Conservation (phyloP, 2,113 vertebrate species). For the Saguinus imperator region DNA sequence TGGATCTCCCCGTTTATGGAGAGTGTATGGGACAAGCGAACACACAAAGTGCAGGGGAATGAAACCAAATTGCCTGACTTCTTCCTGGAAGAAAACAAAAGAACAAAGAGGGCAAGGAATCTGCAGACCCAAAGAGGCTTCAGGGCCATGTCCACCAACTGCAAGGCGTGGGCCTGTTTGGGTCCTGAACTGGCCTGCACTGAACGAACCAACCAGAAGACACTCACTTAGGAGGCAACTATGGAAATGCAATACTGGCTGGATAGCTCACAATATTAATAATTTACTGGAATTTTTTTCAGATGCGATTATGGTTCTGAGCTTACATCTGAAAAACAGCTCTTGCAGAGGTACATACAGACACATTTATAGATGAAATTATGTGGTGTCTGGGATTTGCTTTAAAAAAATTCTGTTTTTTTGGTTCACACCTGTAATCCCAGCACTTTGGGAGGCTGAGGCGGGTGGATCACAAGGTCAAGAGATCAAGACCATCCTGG, state of each 20-base stretch:
- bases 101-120: rapidly evolving
- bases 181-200: neutral
- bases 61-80: neutral
- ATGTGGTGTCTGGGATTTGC: neutral
- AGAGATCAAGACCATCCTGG: too few species aligned
- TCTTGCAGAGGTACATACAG: neutral
- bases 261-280: neutral
- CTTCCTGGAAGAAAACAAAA: neutral
- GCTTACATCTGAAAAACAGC: neutral
- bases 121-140: too few species aligned
- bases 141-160: rapidly evolving
- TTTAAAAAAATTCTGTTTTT: neutral
- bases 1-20: neutral
- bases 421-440: neutral
- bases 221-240: neutral
- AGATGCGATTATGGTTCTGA: neutral
- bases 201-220: neutral
- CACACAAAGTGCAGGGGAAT: neutral
- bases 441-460: too few species aligned
- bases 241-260: neutral
- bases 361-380: neutral
- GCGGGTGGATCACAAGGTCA: too few species aligned
- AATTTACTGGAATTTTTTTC: neutral
- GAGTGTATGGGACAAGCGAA: neutral
- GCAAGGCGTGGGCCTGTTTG: rapidly evolving